Evolutionary conservation across 2,888 invertebrate genomes (phyloP), one percentile per base, ranked within the genome.

Genomic region (Euplagia quadripunctaria): DNA sequence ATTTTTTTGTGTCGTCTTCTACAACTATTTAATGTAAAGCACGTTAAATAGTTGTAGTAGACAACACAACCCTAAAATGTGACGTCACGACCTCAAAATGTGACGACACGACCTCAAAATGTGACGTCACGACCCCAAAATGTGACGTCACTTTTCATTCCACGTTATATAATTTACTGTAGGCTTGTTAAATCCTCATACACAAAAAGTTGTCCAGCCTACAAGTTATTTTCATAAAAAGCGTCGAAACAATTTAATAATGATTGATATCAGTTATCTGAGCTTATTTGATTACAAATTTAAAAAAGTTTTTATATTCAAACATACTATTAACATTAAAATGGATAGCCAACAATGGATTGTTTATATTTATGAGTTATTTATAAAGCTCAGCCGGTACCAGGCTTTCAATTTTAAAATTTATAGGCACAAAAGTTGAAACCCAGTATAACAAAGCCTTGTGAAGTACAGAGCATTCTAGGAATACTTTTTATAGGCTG

Each of bases 361-460:
- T 31, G 31, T 61, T 58, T 58, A 11, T 9, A 11, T 58, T 58
- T 8, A 58, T 58, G 9, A 58, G 58, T 4, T 9, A 11, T 58
- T 58, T 55, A 58, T 20, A 20, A 4, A 58, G 20, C 9, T 11
- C 4, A 58, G 4, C 11, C 11, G n/a, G 4, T 58, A 20, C 20
- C 12, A 41, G 6, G 3, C 64, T 52, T 70, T 0, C 1, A 42
- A 55, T 55, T 43, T 52, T 9, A 49, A 63, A 55, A 70, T 16
- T 64, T 43, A 70, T 64, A 51, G 4, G 7, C 16, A 49, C 31
- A 73, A 68, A 63, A 71, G 46, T 55, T 12, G 6, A 63, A 9
- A 55, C 41, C 8, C 11, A 16, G 49, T 71, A 55, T 72, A 70
- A 64, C 63, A 64, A 66, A 52, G 67, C 71, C 76, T 74, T 79